phyloP scores from a whole-genome alignment of 2,797 vertebrate genomes.

The Crenuchus spilurus region DNA sequence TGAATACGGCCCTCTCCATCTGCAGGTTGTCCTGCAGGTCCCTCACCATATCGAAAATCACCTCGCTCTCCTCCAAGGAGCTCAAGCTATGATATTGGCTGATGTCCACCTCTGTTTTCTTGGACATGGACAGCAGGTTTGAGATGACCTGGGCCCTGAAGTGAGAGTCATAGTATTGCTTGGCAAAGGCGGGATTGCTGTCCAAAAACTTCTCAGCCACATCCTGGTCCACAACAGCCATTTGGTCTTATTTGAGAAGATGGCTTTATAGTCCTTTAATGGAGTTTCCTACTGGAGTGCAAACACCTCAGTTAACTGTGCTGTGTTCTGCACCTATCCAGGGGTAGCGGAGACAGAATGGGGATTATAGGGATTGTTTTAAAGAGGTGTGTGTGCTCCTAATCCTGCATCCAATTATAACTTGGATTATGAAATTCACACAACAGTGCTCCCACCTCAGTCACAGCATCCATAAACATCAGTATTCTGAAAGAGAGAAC shows the following conservation, averaged over 20 bases:
- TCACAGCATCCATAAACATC: background rate
- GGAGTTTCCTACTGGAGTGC: slow-evolving; percentile 36
- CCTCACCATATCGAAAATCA: slow-evolving; percentile 86
- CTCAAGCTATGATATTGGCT: slow-evolving; percentile 72
- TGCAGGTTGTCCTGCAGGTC: slow-evolving; percentile 88
- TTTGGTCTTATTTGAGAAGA: slow-evolving; percentile 51
- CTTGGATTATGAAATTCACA: slow-evolving; percentile 64
- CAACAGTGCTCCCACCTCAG: background rate
- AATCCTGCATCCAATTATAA: slow-evolving; percentile 79
- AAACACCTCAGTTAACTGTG: slow-evolving; percentile 51
- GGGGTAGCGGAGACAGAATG: slow-evolving; percentile 69
- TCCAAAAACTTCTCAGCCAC: slow-evolving; percentile 88
- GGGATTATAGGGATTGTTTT: slow-evolving; percentile 80
- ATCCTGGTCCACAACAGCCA: slow-evolving; percentile 78
- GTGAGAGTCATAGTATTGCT: slow-evolving; percentile 81
- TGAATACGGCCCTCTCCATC: slow-evolving; percentile 84
- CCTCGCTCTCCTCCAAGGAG: slow-evolving; percentile 85
- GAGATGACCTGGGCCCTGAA: slow-evolving; percentile 81
- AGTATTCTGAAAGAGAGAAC: background rate
- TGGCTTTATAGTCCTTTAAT: slow-evolving; percentile 26
- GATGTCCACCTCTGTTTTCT: slow-evolving; percentile 71
- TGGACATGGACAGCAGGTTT: slow-evolving; percentile 75
- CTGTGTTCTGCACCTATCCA: slow-evolving; percentile 52
- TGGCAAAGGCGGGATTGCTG: slow-evolving; percentile 84
- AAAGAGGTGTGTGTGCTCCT: slow-evolving; percentile 77